A percentile compares a stretch with the other conserved stretches of the same genome.
These are phyloP conservation scores for Anthopleura sola DNA, from an alignment of 64 coral and sea anemone genomes.

Conservation along the genomic window DNA sequence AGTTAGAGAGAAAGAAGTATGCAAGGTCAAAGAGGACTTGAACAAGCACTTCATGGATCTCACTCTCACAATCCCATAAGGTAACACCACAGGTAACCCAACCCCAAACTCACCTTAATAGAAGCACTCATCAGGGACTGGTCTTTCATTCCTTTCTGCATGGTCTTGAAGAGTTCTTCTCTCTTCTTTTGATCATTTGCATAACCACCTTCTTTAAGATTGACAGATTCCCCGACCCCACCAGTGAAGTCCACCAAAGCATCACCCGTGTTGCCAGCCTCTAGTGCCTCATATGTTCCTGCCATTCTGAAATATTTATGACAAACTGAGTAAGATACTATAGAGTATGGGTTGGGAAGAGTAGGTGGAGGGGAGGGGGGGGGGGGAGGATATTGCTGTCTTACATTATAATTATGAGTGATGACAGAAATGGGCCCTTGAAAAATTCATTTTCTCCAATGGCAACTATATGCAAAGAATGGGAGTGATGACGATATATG, in stretches of 20 bases:
- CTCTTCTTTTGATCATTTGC: slow-evolving; percentile 74
- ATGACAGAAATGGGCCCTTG: no score
- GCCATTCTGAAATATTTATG: slow-evolving; percentile 44
- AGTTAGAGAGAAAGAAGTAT: no score
- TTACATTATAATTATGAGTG: no score
- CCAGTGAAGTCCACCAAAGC: slow-evolving; percentile 91
- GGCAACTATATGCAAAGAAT: no score
- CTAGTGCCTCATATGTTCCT: slow-evolving; percentile 94
- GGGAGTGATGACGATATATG: no score
- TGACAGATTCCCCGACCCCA: slow-evolving; percentile 78
- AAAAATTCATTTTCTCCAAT: no score
- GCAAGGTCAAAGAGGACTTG: no score
- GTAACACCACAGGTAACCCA: not conserved
- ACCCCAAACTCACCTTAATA: slow-evolving; percentile 49
- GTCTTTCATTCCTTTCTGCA: slow-evolving; percentile 72
- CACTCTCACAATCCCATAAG: no score
- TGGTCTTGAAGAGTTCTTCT: slow-evolving; percentile 63
- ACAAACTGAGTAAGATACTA: not conserved
- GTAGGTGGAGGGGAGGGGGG: no score
- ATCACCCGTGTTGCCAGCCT: slow-evolving; percentile 92
- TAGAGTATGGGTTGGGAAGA: not conserved
- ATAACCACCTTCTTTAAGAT: slow-evolving; percentile 62
- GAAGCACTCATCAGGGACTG: slow-evolving; percentile 91
- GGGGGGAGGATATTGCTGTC: no score
- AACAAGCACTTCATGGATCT: no score